phyloP scores from a whole-genome alignment of 2,797 vertebrate species.

The Danionella dracula region DNA sequence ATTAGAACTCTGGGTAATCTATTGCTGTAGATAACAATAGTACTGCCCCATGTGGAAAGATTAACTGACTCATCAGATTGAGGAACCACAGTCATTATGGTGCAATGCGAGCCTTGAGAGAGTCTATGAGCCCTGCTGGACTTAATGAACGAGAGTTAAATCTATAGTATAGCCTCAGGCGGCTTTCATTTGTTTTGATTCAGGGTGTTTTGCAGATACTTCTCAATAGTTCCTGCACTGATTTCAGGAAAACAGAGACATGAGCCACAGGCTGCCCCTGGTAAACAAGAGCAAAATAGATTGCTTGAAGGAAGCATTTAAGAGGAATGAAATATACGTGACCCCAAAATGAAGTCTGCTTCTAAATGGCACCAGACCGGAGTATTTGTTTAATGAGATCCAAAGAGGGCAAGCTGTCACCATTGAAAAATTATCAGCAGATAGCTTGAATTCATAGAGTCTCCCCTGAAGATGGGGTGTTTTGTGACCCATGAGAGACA shows the following conservation, averaged over 20 bases:
- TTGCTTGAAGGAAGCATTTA: conserved; percentile 1
- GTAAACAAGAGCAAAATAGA: background rate
- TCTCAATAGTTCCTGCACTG: background rate
- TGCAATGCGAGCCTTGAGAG: conserved; percentile 30
- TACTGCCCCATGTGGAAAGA: conserved; percentile 15
- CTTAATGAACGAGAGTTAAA: conserved; percentile 46
- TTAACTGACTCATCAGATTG: conserved; percentile 42
- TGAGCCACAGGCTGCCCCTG: background rate
- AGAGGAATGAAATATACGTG: conserved; percentile 8
- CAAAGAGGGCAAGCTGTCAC: conserved; percentile 24
- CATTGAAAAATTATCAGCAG: conserved; percentile 24
- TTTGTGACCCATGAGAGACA: conserved; percentile 23
- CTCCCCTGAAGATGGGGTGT: conserved; percentile 7
- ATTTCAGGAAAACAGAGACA: background rate
- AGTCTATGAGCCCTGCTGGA: conserved; percentile 25
- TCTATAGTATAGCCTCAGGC: conserved; percentile 46
- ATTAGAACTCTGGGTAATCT: background rate
- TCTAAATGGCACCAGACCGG: conserved; percentile 19
- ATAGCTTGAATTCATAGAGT: background rate
- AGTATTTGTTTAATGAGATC: conserved; percentile 16
- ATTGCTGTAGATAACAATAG: conserved; percentile 5
- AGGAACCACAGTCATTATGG: conserved; percentile 23
- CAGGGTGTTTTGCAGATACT: conserved; percentile 3
- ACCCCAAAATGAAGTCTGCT: conserved; percentile 1
- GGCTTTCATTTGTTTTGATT: conserved; percentile 39